Evolutionary conservation across 1,140 invertebrate genomes (phyloP).

Genomic region (Fopius arisanus): DNA sequence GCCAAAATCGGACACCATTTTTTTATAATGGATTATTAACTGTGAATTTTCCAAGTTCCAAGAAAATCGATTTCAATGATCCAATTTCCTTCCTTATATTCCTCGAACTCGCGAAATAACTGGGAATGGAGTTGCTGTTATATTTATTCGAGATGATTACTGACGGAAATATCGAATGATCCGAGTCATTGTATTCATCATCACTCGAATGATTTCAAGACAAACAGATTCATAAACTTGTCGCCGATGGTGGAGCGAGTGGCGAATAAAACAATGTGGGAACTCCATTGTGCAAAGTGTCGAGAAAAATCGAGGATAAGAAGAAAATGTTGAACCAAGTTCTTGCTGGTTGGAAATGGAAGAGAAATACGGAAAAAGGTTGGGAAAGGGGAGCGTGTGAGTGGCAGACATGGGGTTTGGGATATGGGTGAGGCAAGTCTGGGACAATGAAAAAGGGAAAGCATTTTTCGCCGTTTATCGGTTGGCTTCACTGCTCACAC

Average conservation of each 20-base stretch:
- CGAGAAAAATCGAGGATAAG: conserved; percentile 11
- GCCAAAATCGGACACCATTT: no score
- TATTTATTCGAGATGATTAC: no score
- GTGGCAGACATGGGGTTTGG: conserved; percentile 6
- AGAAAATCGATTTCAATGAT: no score
- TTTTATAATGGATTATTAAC: no score
- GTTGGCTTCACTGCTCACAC: conserved; percentile 33
- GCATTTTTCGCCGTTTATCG: conserved; percentile 51
- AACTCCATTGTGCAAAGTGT: not conserved
- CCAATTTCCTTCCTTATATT: no score
- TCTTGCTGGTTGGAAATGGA: not conserved
- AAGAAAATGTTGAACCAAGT: conserved; percentile 16
- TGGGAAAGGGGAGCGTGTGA: conserved; percentile 18
- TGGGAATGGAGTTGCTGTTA: no score
- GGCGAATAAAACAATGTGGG: not conserved
- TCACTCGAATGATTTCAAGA: not conserved
- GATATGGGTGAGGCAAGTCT: conserved; percentile 23
- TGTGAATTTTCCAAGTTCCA: no score
- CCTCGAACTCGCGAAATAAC: no score
- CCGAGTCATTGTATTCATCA: conserved; percentile 1
- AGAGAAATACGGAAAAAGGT: conserved; percentile 9
- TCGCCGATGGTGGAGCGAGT: not conserved
- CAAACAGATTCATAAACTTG: not conserved
- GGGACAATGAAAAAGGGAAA: conserved; percentile 28
- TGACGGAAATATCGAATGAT: no score